Conservation (phyloP, 2,113 vertebrate species). For the Isurus oxyrinchus region DNA sequence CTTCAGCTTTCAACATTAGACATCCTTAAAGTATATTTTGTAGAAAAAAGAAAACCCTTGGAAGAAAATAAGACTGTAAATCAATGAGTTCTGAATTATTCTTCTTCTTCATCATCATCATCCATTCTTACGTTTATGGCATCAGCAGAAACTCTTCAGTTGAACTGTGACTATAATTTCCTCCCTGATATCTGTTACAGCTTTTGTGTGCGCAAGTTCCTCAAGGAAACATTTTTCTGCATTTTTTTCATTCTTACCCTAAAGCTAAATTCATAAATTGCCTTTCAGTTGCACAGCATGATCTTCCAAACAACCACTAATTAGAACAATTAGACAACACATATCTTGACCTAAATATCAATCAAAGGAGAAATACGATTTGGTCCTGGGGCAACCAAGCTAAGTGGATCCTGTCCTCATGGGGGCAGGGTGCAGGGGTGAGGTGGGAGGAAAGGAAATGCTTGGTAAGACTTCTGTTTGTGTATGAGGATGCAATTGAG, state of each 20-base stretch:
- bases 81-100: background rate
- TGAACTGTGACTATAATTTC: no score
- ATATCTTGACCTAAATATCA: background rate
- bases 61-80: background rate
- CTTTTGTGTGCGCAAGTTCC: background rate
- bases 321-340: background rate
- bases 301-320: slow-evolving; percentile 10
- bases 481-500: background rate
- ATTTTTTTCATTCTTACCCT: background rate
- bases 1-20: background rate
- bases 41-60: background rate
- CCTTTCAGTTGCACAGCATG: background rate
- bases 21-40: background rate
- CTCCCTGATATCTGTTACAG: background rate
- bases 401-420: background rate
- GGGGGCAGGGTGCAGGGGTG: background rate
- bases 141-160: background rate
- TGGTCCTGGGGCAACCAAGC: background rate
- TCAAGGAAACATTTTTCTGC: background rate
- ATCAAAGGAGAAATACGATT: background rate
- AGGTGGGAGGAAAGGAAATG: background rate
- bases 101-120: background rate
- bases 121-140: background rate
- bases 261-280: slow-evolving; percentile 6
- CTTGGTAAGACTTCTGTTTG: background rate